Base-by-base conservation (phyloP, 1,140 invertebrate species). In the Coelopa frigida region DNA sequence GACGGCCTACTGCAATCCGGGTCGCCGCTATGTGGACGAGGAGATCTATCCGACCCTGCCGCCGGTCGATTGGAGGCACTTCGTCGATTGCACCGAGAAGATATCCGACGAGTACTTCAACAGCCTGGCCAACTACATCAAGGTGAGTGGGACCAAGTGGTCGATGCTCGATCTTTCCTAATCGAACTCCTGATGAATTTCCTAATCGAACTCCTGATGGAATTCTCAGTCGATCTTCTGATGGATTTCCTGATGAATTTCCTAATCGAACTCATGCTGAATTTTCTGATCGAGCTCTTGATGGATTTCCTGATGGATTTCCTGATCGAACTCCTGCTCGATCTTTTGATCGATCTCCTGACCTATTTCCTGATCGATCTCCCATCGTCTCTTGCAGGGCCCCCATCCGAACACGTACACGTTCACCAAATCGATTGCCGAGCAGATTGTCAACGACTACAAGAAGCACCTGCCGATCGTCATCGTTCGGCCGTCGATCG, bases 401-500 rank as follows among this genome's bases (percentile, higher is more conserved):
- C 79, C 81, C 8, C 85, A 91, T 65, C 89, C 89, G 0, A 93
- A 93, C 54, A 89, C 87, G 0, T 94, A 94, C 62, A 93, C 88
- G 0, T 74, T 89, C 33, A 92, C 89, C 0, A 94, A 94, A 71
- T 81, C 85, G 0, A 71, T 93, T 43, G 87, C 88, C 0, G 90
- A 94, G 58, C 78, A 81, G 39, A 75, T 91, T 43, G 62, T 90
- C 36, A 65, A 78, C 40, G 72, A 80, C 48, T 77, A 83, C 58
- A 70, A 75, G 3, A 53, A 62, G 2, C 66, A 74, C 10, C 58
- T 98, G 37, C 94, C 94, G 1, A 77, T 89, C 4, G 85, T 88
- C 12, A 92, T 98, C 50, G 84, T 97, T 0, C 71, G 94, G 52
- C 94, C 94, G 0, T 95, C 92, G 1, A 97, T 97, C 42, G 82